A percentile compares a stretch with the other conserved stretches of the same genome.
These are phyloP conservation scores for Crocallis elinguaria DNA, from an alignment of 2,888 invertebrate species.

Conservation along the genomic window DNA sequence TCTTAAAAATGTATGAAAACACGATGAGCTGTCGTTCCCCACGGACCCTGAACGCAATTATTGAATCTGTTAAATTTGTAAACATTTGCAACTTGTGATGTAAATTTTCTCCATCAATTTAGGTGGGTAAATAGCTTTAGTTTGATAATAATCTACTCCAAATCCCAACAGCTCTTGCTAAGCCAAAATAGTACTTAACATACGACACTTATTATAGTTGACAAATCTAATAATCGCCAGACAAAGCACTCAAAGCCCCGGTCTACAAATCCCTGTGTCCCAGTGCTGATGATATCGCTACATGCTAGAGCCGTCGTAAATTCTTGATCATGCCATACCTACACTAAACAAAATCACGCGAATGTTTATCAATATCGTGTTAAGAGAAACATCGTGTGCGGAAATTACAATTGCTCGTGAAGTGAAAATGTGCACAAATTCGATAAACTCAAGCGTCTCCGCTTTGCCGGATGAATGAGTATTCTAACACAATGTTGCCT, in stretches of 20 bases:
- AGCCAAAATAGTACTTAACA: neutral
- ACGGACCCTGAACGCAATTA: no score
- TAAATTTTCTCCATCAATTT: no score
- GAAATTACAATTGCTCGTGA: constrained; percentile 25
- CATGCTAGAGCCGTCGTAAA: neutral
- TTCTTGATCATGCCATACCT: neutral
- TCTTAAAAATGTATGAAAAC: no score
- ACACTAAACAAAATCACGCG: constrained; percentile 12
- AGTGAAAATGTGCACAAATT: constrained; percentile 22
- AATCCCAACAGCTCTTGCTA: no score
- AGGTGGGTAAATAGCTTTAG: no score
- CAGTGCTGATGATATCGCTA: no score
- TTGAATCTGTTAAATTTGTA: no score
- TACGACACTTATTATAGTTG: neutral
- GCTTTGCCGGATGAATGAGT: constrained; percentile 1
- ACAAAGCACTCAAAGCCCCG: neutral
- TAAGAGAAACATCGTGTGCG: constrained; percentile 20
- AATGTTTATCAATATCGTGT: constrained; percentile 16
- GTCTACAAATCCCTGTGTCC: neutral
- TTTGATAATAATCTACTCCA: no score
- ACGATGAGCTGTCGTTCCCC: no score
- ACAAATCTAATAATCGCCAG: neutral
- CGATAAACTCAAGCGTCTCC: constrained; percentile 8
- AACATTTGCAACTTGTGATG: no score
- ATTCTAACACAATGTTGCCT: neutral